phyloP scores from a whole-genome alignment of 2,888 invertebrate genomes.

The Cephalotes varians region DNA sequence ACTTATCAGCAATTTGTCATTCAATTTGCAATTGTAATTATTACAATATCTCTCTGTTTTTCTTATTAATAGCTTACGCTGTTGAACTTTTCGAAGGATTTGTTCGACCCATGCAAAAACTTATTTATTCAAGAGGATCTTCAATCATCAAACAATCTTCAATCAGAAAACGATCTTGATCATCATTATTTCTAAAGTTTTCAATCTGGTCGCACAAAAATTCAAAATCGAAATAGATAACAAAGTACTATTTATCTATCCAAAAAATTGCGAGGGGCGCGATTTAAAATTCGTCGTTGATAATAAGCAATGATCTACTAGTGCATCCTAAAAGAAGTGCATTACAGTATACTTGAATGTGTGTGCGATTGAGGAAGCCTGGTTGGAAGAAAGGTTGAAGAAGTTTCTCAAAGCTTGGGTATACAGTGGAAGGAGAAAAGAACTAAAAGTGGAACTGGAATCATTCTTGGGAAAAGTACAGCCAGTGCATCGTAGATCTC shows the following conservation, averaged over 20 bases:
- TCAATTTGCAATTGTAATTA: slow-evolving; percentile 49
- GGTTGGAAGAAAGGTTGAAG: background rate
- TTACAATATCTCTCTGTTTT: background rate
- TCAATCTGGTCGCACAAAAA: background rate
- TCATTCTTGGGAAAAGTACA: slow-evolving; percentile 13
- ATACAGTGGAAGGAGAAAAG: slow-evolving; percentile 25
- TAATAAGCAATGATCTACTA: background rate
- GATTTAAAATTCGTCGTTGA: background rate
- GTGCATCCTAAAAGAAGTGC: background rate
- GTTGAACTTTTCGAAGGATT: slow-evolving; percentile 31
- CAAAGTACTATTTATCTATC: background rate
- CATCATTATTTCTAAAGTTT: background rate
- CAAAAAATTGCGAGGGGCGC: background rate
- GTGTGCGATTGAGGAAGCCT: background rate
- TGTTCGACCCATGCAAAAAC: background rate
- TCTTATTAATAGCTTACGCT: slow-evolving; percentile 49
- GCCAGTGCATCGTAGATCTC: background rate
- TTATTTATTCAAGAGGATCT: background rate
- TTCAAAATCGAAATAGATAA: background rate
- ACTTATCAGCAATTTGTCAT: background rate
- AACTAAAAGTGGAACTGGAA: background rate
- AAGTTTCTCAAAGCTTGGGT: slow-evolving; percentile 37
- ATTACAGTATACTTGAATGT: background rate
- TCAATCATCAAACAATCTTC: background rate
- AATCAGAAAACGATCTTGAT: background rate